Conservation (phyloP, 1,140 invertebrate genomes). For the Tenebrio molitor region DNA sequence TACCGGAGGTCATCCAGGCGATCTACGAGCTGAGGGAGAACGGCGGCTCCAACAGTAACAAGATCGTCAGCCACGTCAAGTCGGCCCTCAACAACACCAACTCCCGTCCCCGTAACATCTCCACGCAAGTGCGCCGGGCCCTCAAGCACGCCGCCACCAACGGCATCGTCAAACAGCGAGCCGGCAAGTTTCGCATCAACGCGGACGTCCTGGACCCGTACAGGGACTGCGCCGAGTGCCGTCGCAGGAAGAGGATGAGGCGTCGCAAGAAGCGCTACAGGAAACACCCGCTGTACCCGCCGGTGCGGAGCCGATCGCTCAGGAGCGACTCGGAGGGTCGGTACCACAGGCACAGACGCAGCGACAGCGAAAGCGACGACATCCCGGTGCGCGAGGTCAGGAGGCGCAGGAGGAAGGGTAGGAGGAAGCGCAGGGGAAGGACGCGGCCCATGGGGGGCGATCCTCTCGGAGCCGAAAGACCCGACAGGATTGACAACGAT, state of each 20-base stretch:
- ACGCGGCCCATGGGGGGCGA: slow-evolving; percentile 38
- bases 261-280: slow-evolving; percentile 13
- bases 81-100: slow-evolving; percentile 15
- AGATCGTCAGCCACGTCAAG: slow-evolving; percentile 51
- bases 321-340: neutral
- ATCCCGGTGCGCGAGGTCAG: neutral
- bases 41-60: slow-evolving; percentile 42
- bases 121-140: slow-evolving; percentile 61
- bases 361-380: neutral
- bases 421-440: slow-evolving; percentile 41
- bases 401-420: neutral
- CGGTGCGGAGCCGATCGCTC: neutral
- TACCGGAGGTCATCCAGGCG: slow-evolving; percentile 50
- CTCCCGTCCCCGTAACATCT: slow-evolving; percentile 44
- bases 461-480: neutral
- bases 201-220: slow-evolving; percentile 26
- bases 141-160: slow-evolving; percentile 65
- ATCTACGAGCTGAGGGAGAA: slow-evolving; percentile 49
- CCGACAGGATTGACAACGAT: neutral
- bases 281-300: slow-evolving; percentile 4
- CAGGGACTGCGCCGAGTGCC: slow-evolving; percentile 26
- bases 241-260: slow-evolving; percentile 2
- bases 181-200: slow-evolving; percentile 62
- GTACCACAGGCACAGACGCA: slow-evolving; percentile 12
- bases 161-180: slow-evolving; percentile 62